phyloP scores from a whole-genome alignment of 64 coral and sea anemone species.

The Pachyseris speciosa region DNA sequence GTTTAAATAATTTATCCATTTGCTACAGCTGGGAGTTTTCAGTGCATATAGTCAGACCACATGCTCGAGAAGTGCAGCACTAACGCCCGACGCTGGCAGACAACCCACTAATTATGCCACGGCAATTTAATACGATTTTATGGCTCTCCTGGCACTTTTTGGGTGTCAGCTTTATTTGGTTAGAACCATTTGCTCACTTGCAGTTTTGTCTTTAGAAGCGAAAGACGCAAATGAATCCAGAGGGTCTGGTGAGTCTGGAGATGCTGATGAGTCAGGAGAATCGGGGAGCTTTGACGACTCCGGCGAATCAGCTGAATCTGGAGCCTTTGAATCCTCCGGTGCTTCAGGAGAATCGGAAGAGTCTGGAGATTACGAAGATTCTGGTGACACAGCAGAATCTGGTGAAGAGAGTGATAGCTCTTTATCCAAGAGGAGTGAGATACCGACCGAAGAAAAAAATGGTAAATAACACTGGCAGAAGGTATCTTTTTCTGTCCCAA shows the following conservation, averaged over 20 bases:
- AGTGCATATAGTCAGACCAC: no score
- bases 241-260: neutral
- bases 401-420: neutral
- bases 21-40: no score
- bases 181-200: neutral
- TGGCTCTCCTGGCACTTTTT: no score
- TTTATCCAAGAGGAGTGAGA: slow-evolving; percentile 50
- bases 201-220: neutral
- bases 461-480: no score
- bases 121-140: no score
- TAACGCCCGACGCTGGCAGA: no score
- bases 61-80: no score
- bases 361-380: slow-evolving; percentile 4
- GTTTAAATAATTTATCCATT: no score
- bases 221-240: neutral
- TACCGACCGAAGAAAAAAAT: slow-evolving; percentile 22
- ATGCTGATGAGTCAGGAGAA: neutral
- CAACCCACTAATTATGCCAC: no score
- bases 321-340: neutral
- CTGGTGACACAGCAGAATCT: slow-evolving; percentile 1
- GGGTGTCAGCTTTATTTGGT: no score
- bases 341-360: neutral
- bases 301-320: neutral
- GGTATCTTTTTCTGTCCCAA: no score
- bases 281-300: no score